Conservation (phyloP, 2,113 vertebrate genomes). For the Cochlearius cochlearius region DNA sequence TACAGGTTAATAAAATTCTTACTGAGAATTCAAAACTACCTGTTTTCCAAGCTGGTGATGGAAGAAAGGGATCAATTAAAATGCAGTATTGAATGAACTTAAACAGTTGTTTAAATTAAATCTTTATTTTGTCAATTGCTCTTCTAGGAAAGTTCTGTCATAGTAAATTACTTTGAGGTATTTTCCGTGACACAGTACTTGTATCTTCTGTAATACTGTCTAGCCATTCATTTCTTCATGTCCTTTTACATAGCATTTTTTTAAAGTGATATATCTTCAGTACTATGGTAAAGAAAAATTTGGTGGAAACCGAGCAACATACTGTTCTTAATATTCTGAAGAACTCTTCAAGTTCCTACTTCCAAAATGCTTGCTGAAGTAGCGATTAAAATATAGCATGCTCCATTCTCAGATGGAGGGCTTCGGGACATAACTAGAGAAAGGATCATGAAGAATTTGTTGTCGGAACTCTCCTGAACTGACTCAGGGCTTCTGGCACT, state of each 20-base stretch:
- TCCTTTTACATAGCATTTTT: background rate
- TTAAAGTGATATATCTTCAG: background rate
- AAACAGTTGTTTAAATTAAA: background rate
- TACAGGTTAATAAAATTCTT: background rate
- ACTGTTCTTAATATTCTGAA: background rate
- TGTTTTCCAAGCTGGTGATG: background rate
- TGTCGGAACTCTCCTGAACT: background rate
- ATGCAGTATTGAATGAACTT: background rate
- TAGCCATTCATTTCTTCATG: background rate
- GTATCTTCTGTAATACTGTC: background rate
- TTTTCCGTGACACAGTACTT: background rate
- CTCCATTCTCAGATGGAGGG: background rate
- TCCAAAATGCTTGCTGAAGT: background rate
- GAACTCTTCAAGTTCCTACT: background rate
- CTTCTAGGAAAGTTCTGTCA: background rate
- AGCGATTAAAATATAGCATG: background rate
- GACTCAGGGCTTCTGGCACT: background rate
- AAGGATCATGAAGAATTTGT: background rate
- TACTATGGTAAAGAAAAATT: background rate
- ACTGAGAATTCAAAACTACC: background rate
- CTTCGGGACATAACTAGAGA: background rate
- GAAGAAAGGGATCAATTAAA: background rate
- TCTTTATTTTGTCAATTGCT: background rate
- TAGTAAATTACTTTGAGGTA: background rate
- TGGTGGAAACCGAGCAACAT: background rate